Evolutionary conservation across 30 jellyfish, hydroid and myxozoan genomes (phyloP), one percentile per base, ranked within the genome.

Genomic region (Aurelia aurita): DNA sequence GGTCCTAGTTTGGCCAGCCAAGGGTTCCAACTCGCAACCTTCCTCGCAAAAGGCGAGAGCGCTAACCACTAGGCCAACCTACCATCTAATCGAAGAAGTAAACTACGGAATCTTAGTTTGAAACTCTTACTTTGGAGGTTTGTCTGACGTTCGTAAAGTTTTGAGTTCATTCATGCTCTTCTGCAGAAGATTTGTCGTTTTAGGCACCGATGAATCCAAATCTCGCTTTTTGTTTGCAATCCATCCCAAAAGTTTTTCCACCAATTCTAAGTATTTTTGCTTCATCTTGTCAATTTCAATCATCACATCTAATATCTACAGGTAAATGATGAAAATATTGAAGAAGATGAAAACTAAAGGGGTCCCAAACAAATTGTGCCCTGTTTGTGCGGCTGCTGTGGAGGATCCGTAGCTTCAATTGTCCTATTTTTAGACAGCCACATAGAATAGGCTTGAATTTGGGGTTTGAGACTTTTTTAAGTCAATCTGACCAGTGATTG

Each of bases 251-350:
- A 89, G 44, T 16, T 43, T 54, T 10, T 31, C 70, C 51, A 89
- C 90, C 86, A 73, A 20, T 0, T 29, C 62, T 15, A 46, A 15
- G 71, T 89, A 89, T 9, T 72, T 47, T n/a, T 72, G 72, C 57
- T 81, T 89, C 97, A 89, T 80, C 21, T 57, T 80, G 64, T 89
- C 93, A 32, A 89, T 47, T 18, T 81, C 90, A 20, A 80, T 80
- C 59, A 80, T 71, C 72, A 71, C 86, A 44, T 60, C 87, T 20
- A 89, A 63, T 18, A 89, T 69, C 97, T 89, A 20, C 21, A 62
- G 53, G 35, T 14, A 43, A 65, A 23, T 2, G 43, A 13, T 2
- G 28, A 57, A 57, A 27, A n/a, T n/a, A n/a, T n/a, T n/a, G n/a
- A n/a, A n/a, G n/a, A n/a, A n/a, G n/a, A n/a, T n/a, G n/a, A n/a